Percentiles rank a stretch among this genome's conserved stretches.
These are phyloP conservation scores for Ophonus ardosiacus DNA, from an alignment of 2,888 invertebrate species.

Conservation along the genomic window DNA sequence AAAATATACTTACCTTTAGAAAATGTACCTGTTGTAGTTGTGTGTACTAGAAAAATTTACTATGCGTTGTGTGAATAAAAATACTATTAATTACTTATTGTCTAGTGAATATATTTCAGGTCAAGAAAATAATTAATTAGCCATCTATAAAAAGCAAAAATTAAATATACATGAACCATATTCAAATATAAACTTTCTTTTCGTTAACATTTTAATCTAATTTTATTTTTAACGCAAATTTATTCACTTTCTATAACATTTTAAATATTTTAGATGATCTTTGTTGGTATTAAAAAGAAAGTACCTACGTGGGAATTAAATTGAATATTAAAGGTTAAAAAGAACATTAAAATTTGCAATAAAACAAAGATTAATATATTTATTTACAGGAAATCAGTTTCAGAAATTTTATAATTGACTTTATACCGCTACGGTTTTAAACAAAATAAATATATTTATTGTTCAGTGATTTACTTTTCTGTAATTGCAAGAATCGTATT, in stretches of 20 bases:
- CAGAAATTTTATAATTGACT: background rate
- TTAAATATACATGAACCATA: constrained; percentile 32
- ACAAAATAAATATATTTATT: too few species aligned
- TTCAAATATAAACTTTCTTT: constrained; percentile 45
- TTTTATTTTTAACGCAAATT: constrained; percentile 43
- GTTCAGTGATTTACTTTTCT: too few species aligned
- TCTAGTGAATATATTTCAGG: constrained; percentile 39
- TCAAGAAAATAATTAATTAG: constrained; percentile 14
- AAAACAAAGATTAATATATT: too few species aligned
- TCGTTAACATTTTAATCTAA: constrained; percentile 40
- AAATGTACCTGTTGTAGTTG: background rate
- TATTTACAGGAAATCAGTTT: background rate
- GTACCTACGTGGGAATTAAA: background rate
- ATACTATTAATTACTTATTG: constrained; percentile 17
- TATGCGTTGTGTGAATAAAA: background rate
- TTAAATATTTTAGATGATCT: constrained; percentile 24
- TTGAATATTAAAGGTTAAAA: constrained; percentile 23
- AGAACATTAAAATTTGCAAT: background rate
- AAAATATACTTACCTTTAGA: background rate
- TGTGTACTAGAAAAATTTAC: background rate
- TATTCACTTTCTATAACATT: constrained; percentile 45
- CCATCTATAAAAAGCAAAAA: background rate
- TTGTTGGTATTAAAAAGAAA: constrained; percentile 28
- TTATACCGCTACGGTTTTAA: background rate
- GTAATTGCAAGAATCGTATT: too few species aligned